Evolutionary conservation across 2,113 vertebrate genomes (phyloP).

Genomic region (Apistogramma diplotaenia): DNA sequence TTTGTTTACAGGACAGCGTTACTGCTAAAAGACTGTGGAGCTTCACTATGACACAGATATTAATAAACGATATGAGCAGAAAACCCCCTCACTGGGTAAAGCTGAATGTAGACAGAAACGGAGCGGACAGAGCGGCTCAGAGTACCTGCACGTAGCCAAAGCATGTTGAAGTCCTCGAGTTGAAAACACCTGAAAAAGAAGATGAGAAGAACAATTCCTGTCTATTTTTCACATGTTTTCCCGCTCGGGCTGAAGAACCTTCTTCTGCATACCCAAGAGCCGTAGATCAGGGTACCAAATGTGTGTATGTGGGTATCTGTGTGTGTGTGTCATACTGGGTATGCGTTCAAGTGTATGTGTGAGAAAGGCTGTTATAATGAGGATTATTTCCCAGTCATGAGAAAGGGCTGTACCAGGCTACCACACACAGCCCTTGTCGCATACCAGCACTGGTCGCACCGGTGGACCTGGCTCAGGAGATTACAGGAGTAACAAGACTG

Average conservation of each 20-base stretch:
- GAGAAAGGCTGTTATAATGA: conserved; percentile 69
- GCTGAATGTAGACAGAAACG: conserved; percentile 32
- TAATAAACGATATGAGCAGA: background rate
- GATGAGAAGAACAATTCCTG: conserved; percentile 62
- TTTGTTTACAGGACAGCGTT: conserved; percentile 4
- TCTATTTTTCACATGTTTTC: conserved; percentile 75
- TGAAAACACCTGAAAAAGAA: conserved; percentile 70
- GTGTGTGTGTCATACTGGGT: conserved; percentile 42
- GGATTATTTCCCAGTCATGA: conserved; percentile 83
- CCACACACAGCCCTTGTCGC: conserved; percentile 79
- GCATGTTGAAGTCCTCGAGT: conserved; percentile 75
- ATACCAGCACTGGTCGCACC: conserved; percentile 74
- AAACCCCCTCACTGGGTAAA: conserved; percentile 1
- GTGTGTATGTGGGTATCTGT: conserved; percentile 40
- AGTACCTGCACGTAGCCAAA: conserved; percentile 83
- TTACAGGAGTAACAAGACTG: conserved; percentile 63
- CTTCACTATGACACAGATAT: conserved; percentile 5
- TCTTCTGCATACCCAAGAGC: conserved; percentile 49
- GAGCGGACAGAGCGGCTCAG: conserved; percentile 36
- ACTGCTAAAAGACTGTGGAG: background rate
- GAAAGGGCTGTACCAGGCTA: conserved; percentile 83
- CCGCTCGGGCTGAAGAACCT: conserved; percentile 37
- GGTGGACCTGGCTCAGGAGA: conserved; percentile 72
- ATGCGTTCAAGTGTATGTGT: conserved; percentile 30
- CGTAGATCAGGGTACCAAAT: conserved; percentile 37